Evolutionary conservation across 2,888 invertebrate species (phyloP).

Genomic region (Phortica magna): DNA sequence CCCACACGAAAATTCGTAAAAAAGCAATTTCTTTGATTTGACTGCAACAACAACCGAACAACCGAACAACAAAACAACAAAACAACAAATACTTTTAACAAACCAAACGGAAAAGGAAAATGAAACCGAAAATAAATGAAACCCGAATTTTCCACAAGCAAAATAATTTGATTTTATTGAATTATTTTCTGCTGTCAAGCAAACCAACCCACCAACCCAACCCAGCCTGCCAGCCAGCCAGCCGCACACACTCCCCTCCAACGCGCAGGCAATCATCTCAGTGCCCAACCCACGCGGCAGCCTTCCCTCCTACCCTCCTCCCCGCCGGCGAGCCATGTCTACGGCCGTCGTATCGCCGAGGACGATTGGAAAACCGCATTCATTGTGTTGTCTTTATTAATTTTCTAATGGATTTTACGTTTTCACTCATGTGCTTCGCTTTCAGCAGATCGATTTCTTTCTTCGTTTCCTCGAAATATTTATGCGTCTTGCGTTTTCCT

Average conservation of each 20-base stretch:
- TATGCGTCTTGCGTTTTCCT: slow-evolving; percentile 50
- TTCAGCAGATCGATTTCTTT: slow-evolving; percentile 61
- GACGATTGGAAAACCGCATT: slow-evolving; percentile 60
- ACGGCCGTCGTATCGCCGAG: slow-evolving; percentile 28
- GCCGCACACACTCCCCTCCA: background rate
- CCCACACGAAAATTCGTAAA: too few relatives aligned
- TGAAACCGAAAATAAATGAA: background rate
- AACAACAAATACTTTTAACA: too few relatives aligned
- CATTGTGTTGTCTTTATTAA: slow-evolving; percentile 68
- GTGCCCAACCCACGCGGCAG: background rate
- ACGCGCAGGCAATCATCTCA: slow-evolving; percentile 3
- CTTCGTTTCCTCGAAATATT: slow-evolving; percentile 60
- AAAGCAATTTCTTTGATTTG: background rate
- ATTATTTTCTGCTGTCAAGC: background rate
- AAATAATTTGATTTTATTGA: too few relatives aligned
- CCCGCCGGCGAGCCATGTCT: slow-evolving; percentile 31
- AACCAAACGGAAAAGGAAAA: background rate
- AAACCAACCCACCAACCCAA: slow-evolving; percentile 27
- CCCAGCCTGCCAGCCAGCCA: slow-evolving; percentile 21
- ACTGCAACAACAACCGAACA: too few relatives aligned
- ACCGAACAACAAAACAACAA: too few relatives aligned
- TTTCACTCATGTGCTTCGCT: slow-evolving; percentile 50
- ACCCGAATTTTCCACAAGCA: too few relatives aligned
- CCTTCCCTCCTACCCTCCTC: slow-evolving; percentile 10
- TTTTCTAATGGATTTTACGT: slow-evolving; percentile 76